phyloP scores from a whole-genome alignment of 1,140 invertebrate genomes.

The Artemia franciscana region DNA sequence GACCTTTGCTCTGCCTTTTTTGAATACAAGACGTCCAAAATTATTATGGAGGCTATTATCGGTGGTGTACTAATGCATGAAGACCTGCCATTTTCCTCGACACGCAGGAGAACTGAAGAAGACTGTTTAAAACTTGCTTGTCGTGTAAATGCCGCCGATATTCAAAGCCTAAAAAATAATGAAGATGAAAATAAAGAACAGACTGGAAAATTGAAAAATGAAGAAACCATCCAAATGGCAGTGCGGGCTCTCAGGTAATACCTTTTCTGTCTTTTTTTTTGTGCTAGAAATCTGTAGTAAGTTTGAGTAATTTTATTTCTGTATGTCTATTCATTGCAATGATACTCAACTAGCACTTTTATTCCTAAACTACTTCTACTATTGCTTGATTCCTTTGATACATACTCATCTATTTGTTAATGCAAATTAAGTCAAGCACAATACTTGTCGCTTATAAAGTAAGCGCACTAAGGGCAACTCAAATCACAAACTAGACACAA shows the following conservation, averaged over 20 bases:
- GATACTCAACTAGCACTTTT: no score
- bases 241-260: background rate
- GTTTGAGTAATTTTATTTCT: no score
- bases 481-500: no score
- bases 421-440: no score
- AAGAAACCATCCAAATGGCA: background rate
- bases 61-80: background rate
- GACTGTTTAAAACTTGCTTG: background rate
- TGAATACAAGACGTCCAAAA: background rate
- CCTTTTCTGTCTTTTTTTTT: background rate
- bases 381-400: no score
- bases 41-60: background rate
- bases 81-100: background rate
- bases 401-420: no score
- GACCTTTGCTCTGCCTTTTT: background rate
- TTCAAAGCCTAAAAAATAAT: background rate
- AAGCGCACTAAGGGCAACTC: no score
- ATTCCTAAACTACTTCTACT: no score
- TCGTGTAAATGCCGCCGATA: background rate
- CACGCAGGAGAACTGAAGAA: background rate
- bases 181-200: background rate
- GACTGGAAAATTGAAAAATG: background rate
- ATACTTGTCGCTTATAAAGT: no score
- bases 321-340: no score
- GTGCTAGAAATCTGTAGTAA: no score